Base-by-base conservation (phyloP, 2,113 vertebrate genomes). In the Urocitellus parryii region DNA sequence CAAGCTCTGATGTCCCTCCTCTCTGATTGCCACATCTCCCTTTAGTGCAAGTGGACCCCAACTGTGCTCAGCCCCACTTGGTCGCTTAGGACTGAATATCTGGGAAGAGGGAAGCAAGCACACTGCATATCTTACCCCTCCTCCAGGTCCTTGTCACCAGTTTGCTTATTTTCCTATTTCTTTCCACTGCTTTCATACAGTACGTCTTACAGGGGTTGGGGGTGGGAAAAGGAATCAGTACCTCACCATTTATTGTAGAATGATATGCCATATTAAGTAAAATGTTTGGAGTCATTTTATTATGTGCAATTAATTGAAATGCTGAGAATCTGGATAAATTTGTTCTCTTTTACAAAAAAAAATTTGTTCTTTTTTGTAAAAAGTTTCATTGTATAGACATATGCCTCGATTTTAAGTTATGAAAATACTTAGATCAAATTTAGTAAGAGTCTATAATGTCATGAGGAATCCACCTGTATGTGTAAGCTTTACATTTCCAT, bases 1-100 rank as follows among this genome's bases (percentile, higher is more conserved):
- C 63, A 67, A 82, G 63, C 88, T 81, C 58, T 7, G n/a, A 51
- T 16, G 8, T 4, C 4, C 22, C 13, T 10, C 22, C 13, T 10
- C 11, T 45, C 61, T 27, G 7, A 24, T 10, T 8, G 8, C 25
- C 25, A 0, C 0, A 3, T 68, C 8, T 2, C 14, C 39, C 25
- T 34, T 13, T 16, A 11, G 9, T 10, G 18, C 39, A 1, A 34
- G 13, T 5, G 29, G 29, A 6, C 0, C 8, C 39, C 39, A 34
- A 17, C 42, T 17, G 0, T 34, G 17, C 24, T 32, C 37, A 37
- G 12, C 42, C n/a, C 22, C 11, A 0, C 22, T 39, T 18, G 7
- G 48, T 24, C 78, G 45, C 79, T 61, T n/a, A 11, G 42, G 39
- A n/a, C 32, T 24, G 56, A 34, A n/a, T 5, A 1, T 0, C 22